A percentile compares a stretch with the other conserved stretches of the same genome.
These are phyloP conservation scores for Acomys russatus DNA, from an alignment of 2,797 vertebrate genomes.

Conservation along the genomic window DNA sequence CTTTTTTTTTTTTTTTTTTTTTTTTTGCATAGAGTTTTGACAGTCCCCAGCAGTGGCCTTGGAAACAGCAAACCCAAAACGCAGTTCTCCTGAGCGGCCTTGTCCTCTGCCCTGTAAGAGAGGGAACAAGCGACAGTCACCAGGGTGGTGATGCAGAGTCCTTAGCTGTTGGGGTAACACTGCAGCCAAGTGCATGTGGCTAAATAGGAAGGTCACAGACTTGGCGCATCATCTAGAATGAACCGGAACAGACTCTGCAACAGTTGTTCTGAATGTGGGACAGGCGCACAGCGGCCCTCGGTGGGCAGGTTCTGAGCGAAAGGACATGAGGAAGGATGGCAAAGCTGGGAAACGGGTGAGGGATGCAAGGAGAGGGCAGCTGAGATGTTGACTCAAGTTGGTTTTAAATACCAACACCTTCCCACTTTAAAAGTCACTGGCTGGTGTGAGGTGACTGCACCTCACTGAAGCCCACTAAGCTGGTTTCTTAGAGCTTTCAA, in stretches of 20 bases:
- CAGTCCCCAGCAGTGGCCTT: not conserved
- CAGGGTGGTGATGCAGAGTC: not conserved
- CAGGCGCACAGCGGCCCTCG: not conserved
- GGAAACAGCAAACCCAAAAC: constrained; percentile 14
- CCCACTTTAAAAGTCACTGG: not conserved
- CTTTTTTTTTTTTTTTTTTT: constrained; percentile 36
- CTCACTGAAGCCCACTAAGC: not conserved
- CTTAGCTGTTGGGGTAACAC: not conserved
- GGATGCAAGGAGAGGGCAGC: not conserved
- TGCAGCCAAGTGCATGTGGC: not conserved
- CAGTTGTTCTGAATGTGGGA: not conserved
- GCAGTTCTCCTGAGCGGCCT: not conserved
- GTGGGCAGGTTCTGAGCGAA: not conserved
- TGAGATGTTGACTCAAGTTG: not conserved
- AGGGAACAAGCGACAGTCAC: not conserved
- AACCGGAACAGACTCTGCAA: not conserved
- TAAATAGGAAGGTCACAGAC: not conserved
- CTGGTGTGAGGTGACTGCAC: not conserved
- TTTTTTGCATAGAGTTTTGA: not conserved
- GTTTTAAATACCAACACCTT: not conserved
- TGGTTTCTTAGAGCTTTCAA: not conserved
- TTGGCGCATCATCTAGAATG: not conserved
- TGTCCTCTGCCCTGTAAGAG: not conserved
- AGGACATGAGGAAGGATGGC: not conserved
- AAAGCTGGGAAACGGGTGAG: not conserved